phyloP scores from a whole-genome alignment of 2,888 invertebrate genomes.

The Glyphotaelius pellucidus region DNA sequence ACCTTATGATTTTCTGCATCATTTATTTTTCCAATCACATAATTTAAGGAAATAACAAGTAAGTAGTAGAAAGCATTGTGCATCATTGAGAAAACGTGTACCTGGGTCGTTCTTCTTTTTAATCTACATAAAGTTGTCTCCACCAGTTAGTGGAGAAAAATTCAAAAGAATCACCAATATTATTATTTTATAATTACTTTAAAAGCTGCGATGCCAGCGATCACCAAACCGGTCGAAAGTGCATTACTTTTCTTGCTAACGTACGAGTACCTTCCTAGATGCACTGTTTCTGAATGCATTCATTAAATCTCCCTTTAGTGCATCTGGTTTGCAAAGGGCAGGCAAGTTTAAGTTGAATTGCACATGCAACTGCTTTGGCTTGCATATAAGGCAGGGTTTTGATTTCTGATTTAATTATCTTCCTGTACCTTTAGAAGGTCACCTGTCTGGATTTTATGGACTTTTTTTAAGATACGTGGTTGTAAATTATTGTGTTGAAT shows the following conservation, averaged over 20 bases:
- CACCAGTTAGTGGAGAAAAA: too few species aligned
- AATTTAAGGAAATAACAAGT: too few species aligned
- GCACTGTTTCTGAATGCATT: background rate
- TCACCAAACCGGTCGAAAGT: background rate
- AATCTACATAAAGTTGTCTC: too few species aligned
- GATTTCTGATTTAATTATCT: background rate
- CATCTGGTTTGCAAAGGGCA: background rate
- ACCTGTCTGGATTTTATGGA: background rate
- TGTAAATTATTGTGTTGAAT: too few species aligned
- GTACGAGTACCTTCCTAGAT: background rate
- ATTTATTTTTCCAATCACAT: too few species aligned
- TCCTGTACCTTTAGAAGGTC: background rate
- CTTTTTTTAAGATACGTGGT: background rate
- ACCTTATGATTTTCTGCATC: too few species aligned
- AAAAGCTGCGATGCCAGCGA: background rate
- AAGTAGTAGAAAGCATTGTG: too few species aligned
- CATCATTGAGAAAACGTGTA: too few species aligned
- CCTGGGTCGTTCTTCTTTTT: too few species aligned
- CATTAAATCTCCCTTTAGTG: background rate
- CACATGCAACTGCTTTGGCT: background rate
- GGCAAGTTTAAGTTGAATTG: background rate
- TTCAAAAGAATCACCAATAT: too few species aligned
- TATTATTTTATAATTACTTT: too few species aligned
- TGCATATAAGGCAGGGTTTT: background rate
- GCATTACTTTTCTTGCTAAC: background rate